phyloP scores from a whole-genome alignment of 2,888 invertebrate species.

The Smittia sp. region DNA sequence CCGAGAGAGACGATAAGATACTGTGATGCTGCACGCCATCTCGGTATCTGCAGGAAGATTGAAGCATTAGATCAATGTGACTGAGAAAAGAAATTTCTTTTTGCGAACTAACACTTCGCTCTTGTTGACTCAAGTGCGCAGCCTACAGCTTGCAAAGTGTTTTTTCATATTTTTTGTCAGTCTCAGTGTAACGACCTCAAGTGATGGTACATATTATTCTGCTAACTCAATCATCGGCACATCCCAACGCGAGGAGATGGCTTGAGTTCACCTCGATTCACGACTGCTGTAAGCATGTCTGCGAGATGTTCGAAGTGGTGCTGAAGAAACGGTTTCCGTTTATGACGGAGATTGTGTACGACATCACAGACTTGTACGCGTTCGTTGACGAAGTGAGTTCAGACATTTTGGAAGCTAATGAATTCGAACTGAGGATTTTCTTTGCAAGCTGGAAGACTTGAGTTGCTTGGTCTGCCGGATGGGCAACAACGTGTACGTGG shows the following conservation, averaged over 20 bases:
- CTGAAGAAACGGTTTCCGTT: not conserved
- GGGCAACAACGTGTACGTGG: not conserved
- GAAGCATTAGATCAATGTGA: too few relatives aligned
- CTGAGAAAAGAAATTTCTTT: too few relatives aligned
- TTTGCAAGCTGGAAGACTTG: not conserved
- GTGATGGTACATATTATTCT: constrained; percentile 11
- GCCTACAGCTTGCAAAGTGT: not conserved
- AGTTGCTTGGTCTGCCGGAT: not conserved
- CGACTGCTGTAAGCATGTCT: not conserved
- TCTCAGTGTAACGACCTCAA: not conserved
- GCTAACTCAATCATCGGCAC: not conserved
- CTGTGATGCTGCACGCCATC: constrained; percentile 77
- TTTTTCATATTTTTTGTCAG: not conserved
- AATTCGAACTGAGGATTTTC: not conserved
- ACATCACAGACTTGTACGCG: not conserved
- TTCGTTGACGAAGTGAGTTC: not conserved
- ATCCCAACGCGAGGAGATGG: not conserved
- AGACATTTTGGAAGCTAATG: not conserved
- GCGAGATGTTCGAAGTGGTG: not conserved
- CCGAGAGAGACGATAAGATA: constrained; percentile 76
- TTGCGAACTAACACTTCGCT: too few relatives aligned
- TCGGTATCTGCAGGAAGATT: constrained; percentile 63
- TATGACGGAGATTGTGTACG: not conserved
- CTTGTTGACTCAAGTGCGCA: not conserved
- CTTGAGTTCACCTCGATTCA: not conserved